Evolutionary conservation across 2,888 invertebrate species (phyloP), one percentile per base, ranked within the genome.

Genomic region (Diarsia brunnea): DNA sequence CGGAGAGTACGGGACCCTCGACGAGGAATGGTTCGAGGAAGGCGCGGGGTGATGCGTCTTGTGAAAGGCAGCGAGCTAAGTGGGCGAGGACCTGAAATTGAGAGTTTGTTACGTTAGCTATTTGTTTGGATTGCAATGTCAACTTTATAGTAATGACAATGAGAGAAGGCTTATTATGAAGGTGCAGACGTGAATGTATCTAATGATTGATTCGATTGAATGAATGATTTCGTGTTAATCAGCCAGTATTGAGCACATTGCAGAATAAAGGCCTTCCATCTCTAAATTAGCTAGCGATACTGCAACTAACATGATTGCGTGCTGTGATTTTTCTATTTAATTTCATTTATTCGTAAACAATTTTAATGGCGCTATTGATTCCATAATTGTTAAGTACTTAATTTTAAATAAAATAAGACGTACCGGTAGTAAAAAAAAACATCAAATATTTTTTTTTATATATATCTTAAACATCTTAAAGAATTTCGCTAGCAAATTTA

Each of bases 1-100:
- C 98, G 84, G 99, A 98, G 63, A 99, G 94, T 4, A 99, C 98
- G 0, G 99, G 98, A 2, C 98, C 98, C 85, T 98, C 98, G 0
- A 98, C 97, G 27, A 99, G 97, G 96, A 99, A 99, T 4, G 98
- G 98, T 92, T 99, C 99, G 0, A 99, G 97, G 95, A 99, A 99
- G 14, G 99, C 98, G 73, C 98, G 97, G 0, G 99, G 99, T 2
- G 99, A 98, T 71, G 99, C 97, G 95, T 99, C 99, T 93, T 99
- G 98, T 60, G 98, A 98, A 1, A 99, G 97, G 92, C 99, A 99
- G 85, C 98, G 97, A 0, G 99, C 98, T 85, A 99, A 96, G 93
- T 99, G 99, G 58, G 97, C 97, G 69, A 99, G 96, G 74, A 99
- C 96, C 96, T 96, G 92, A 2, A 86, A 87, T 27, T 10, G 7